Evolutionary conservation across 2,888 invertebrate species (phyloP), one percentile per base, ranked within the genome.

Genomic region (Mycalesis mineus): DNA sequence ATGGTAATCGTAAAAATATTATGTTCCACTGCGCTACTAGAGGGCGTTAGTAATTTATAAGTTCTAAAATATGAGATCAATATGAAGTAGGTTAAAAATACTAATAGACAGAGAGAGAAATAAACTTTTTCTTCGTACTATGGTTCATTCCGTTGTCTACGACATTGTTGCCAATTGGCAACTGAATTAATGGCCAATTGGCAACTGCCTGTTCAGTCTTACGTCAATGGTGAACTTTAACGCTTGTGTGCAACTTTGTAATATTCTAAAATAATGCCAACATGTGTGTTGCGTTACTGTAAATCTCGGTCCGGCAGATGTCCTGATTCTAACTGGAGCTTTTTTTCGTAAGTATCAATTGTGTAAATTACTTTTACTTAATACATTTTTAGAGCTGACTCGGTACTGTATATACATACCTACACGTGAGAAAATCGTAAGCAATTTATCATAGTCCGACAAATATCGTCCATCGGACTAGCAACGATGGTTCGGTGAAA

Each of bases 291-390:
- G 15, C 14, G 47, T 14, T 47, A 47, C 6, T 47, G 47, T 7
- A 47, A 47, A 33, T 47, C 47, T 47, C 31, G 47, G 47, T 47
- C 47, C 6, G 47, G 47, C 15, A 13, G 36, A 11, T 36, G 47
- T 9, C 47, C 47, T 47, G 47, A 47, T 15, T 15, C 31, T 7
- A 47, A 47, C 33, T 47, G 47, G 47, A 47, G 47, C 9, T 47
- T 47, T 47, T 47, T 47, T 15, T 47, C 47, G 47, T 47, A 33
- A 47, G 47, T 47, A 33, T 15, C 14, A 5, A 22, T 5, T 2
- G 7, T 37, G 4, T n/a, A 5, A 1, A 13, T 13, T 13, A 13
- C 7, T 2, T 41, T 42, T 11, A 7, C 6, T 7, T 6, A n/a
- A n/a, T n/a, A n/a, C n/a, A n/a, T n/a, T n/a, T n/a, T n/a, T n/a